A percentile compares a stretch with the other conserved stretches of the same genome.
These are phyloP conservation scores for Lates japonicus DNA, from an alignment of 2,797 vertebrate species.

Conservation along the genomic window DNA sequence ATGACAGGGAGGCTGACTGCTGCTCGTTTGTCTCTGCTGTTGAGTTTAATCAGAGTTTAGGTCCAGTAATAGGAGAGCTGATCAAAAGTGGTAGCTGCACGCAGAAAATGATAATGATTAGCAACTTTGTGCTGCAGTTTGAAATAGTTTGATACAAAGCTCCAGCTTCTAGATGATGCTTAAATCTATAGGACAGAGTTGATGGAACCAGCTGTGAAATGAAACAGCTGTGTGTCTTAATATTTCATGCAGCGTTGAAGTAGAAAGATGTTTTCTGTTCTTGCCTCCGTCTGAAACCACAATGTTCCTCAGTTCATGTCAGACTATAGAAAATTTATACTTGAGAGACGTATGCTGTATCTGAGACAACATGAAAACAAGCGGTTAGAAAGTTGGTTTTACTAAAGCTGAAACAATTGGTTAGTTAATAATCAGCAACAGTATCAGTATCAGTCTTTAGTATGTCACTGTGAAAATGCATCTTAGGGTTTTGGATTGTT, in stretches of 20 bases:
- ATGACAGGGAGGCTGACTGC: background rate
- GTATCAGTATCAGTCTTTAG: too few species aligned
- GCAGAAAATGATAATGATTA: background rate
- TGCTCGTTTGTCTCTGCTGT: background rate
- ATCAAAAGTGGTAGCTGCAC: background rate
- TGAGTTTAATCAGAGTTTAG: conserved; percentile 1
- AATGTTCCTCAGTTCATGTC: background rate
- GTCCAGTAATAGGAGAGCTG: background rate
- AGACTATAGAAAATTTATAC: background rate
- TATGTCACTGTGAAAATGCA: background rate
- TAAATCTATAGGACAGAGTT: background rate
- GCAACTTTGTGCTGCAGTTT: background rate
- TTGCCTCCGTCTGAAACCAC: background rate
- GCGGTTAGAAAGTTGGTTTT: too few species aligned
- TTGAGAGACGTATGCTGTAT: background rate
- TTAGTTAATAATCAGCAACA: too few species aligned
- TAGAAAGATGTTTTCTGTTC: conserved; percentile 5
- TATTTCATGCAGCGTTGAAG: conserved; percentile 24
- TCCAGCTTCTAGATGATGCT: background rate
- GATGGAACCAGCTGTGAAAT: background rate
- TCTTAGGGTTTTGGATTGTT: too few species aligned
- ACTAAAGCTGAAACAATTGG: background rate
- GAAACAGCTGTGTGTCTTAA: conserved; percentile 29
- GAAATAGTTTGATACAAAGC: too few species aligned
- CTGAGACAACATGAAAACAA: too few species aligned